phyloP scores from a whole-genome alignment of 2,888 invertebrate species.

The Laothoe populi region DNA sequence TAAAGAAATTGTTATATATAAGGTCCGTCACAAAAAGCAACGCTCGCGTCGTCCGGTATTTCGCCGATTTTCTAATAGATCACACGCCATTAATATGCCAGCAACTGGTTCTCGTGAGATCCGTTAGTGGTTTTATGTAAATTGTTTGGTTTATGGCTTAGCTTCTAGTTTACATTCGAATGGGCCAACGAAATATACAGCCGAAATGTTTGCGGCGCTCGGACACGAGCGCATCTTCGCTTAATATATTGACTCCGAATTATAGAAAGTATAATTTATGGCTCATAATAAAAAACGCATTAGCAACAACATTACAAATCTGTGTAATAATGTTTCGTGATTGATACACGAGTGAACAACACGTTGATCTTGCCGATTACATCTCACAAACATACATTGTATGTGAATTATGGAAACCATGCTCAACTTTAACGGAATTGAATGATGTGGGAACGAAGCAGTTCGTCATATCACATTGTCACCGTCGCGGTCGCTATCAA shows the following conservation, averaged over 20 bases:
- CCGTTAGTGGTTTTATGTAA: slow-evolving; percentile 84
- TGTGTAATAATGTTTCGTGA: slow-evolving; percentile 39
- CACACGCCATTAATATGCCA: slow-evolving; percentile 76
- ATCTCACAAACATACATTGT: neutral
- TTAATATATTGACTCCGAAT: slow-evolving; percentile 59
- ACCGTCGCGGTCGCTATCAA: slow-evolving; percentile 66
- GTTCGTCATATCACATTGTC: slow-evolving; percentile 32
- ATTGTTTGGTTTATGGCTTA: slow-evolving; percentile 75
- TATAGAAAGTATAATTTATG: slow-evolving; percentile 74
- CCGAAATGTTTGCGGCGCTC: slow-evolving; percentile 36
- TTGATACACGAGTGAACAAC: slow-evolving; percentile 35
- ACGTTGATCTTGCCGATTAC: slow-evolving; percentile 3
- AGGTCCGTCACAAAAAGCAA: slow-evolving; percentile 59
- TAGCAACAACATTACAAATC: slow-evolving; percentile 49
- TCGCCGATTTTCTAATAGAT: slow-evolving; percentile 83
- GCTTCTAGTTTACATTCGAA: slow-evolving; percentile 79
- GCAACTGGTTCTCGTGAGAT: slow-evolving; percentile 79
- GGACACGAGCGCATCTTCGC: slow-evolving; percentile 23
- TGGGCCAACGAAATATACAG: slow-evolving; percentile 60
- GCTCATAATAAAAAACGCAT: slow-evolving; percentile 57
- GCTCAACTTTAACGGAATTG: neutral
- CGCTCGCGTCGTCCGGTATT: slow-evolving; percentile 53
- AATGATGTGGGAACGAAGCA: slow-evolving; percentile 37
- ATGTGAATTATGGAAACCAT: slow-evolving; percentile 1
- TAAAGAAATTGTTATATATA: slow-evolving; percentile 70